Percentiles rank a stretch among this genome's conserved stretches.
Conservation (phyloP, 2,888 invertebrate species). For the Capitulum mitella region DNA sequence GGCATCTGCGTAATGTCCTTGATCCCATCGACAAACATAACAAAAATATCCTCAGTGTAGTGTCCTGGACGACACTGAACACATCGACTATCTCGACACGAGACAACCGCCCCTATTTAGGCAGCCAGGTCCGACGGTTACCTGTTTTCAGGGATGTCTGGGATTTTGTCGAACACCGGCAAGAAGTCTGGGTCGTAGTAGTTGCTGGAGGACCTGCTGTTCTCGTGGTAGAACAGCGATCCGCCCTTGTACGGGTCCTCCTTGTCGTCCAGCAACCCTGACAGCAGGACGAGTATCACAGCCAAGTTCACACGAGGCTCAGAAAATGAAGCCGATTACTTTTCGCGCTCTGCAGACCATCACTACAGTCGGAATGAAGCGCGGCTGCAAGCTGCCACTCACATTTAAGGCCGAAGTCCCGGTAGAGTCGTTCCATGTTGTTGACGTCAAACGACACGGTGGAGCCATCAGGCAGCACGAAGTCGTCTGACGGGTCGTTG, state of each 20-base stretch:
- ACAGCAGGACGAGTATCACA: slow-evolving; percentile 29
- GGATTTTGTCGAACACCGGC: slow-evolving; percentile 64
- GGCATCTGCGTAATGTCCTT: no score
- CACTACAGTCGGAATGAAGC: no score
- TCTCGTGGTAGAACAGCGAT: slow-evolving; percentile 69
- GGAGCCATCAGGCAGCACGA: slow-evolving; percentile 58
- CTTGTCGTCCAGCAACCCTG: slow-evolving; percentile 73
- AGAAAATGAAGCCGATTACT: no score
- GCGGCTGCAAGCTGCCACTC: slow-evolving; percentile 46
- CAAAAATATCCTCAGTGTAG: no score
- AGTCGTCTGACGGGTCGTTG: slow-evolving; percentile 71
- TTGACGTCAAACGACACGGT: slow-evolving; percentile 50
- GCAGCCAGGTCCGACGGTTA: no score
- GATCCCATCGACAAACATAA: no score
- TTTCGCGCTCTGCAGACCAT: no score
- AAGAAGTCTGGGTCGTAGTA: slow-evolving; percentile 69
- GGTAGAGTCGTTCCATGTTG: slow-evolving; percentile 65
- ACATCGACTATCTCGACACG: no score
- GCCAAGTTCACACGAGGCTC: no score
- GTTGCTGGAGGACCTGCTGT: slow-evolving; percentile 68
- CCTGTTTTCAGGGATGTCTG: slow-evolving; percentile 63
- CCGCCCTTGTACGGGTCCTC: slow-evolving; percentile 63
- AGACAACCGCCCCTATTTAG: no score
- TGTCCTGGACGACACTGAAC: no score
- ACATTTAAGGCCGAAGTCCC: slow-evolving; percentile 70